phyloP scores from a whole-genome alignment of 2,113 vertebrate genomes.

The Sinocyclocheilus maitianheensis region DNA sequence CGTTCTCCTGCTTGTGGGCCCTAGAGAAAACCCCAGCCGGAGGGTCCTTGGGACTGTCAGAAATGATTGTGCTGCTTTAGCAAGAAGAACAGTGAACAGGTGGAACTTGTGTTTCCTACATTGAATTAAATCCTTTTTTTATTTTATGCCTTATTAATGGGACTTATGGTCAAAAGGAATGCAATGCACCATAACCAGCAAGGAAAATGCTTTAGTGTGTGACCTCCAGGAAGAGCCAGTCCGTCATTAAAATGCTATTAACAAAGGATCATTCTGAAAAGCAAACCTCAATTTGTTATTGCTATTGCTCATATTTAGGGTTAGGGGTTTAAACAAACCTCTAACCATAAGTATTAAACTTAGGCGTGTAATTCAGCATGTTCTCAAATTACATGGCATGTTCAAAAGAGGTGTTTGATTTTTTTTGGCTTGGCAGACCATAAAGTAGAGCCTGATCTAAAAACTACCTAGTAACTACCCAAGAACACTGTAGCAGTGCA shows the following conservation, averaged over 20 bases:
- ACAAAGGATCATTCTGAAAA: background rate
- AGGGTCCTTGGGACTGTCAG: conserved; percentile 26
- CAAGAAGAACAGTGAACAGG: conserved; percentile 14
- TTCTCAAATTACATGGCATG: background rate
- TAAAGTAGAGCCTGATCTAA: background rate
- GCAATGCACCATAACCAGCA: background rate
- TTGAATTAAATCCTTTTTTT: background rate
- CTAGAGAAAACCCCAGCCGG: background rate
- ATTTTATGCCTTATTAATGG: background rate
- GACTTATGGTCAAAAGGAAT: background rate
- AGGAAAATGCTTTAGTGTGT: background rate
- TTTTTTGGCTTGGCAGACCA: background rate
- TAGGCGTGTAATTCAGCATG: background rate
- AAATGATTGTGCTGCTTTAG: background rate
- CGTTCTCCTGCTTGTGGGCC: conserved; percentile 29
- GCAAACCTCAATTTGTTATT: background rate
- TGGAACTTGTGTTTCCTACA: conserved; percentile 17
- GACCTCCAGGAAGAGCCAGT: background rate
- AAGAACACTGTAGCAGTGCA: background rate
- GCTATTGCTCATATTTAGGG: background rate
- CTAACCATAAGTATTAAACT: background rate
- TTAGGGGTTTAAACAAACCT: background rate
- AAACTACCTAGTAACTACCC: background rate
- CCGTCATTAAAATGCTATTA: background rate
- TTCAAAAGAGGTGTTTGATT: background rate